Conservation (phyloP, 2,113 vertebrate genomes). For the Choloepus hoffmanni region DNA sequence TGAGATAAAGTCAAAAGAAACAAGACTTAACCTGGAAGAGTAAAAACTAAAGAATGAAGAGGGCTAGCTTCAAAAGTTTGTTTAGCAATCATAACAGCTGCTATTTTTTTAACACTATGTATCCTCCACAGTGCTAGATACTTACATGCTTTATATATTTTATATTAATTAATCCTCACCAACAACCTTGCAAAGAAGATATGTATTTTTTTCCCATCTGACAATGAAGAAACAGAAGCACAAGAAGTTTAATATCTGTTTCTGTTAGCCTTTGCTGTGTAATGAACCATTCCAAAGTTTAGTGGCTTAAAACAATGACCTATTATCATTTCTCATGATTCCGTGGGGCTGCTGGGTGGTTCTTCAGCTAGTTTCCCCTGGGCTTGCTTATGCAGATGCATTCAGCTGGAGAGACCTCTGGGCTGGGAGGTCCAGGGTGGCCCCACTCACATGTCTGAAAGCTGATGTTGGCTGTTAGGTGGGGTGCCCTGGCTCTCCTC, state of each 20-base stretch:
- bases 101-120: background rate
- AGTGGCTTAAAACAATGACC: background rate
- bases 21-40: background rate
- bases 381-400: background rate
- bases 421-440: background rate
- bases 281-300: background rate
- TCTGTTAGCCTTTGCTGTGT: background rate
- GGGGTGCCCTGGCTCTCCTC: background rate
- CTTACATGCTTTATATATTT: background rate
- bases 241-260: background rate
- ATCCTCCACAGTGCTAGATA: background rate
- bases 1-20: background rate
- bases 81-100: background rate
- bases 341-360: background rate
- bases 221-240: background rate
- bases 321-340: background rate
- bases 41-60: background rate
- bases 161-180: background rate
- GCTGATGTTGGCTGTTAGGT: background rate
- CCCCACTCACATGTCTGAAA: too few species aligned
- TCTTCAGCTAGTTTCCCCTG: background rate
- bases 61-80: background rate
- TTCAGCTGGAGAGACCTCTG: background rate
- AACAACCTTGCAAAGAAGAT: background rate
- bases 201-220: background rate